phyloP scores from a whole-genome alignment of 1,140 invertebrate genomes.

The Meteorus sp. region DNA sequence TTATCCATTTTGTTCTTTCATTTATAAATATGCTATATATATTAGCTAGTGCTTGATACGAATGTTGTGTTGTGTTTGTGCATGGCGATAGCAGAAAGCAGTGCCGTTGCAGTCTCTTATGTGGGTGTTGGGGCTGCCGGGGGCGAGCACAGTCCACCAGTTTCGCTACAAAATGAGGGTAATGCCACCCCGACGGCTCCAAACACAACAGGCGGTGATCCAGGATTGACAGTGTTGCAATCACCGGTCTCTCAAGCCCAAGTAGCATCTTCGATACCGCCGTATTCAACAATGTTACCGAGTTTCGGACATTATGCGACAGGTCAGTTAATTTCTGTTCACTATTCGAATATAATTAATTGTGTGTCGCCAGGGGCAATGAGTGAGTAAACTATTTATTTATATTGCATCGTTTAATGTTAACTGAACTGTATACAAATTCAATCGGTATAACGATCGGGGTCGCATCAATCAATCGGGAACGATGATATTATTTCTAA shows the following conservation, averaged over 20 bases:
- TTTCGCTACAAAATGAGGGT: slow-evolving; percentile 63
- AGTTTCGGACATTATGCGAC: slow-evolving; percentile 73
- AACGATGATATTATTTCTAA: not conserved
- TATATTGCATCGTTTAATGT: no score
- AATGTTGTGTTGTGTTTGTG: slow-evolving; percentile 59
- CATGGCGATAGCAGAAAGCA: slow-evolving; percentile 51
- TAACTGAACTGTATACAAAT: no score
- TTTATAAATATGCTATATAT: slow-evolving; percentile 27
- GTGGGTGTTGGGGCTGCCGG: slow-evolving; percentile 59
- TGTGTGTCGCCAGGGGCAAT: no score
- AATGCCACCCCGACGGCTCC: slow-evolving; percentile 59
- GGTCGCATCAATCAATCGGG: no score
- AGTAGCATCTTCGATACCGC: slow-evolving; percentile 55
- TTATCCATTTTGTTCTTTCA: no score
- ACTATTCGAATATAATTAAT: slow-evolving; percentile 17
- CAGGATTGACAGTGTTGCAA: slow-evolving; percentile 62
- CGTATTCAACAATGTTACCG: slow-evolving; percentile 68
- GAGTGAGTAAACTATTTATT: no score
- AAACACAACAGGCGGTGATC: slow-evolving; percentile 56
- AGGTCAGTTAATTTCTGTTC: slow-evolving; percentile 61
- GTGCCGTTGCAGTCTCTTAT: slow-evolving; percentile 62
- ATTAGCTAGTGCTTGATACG: slow-evolving; percentile 48
- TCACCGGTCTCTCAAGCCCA: slow-evolving; percentile 59
- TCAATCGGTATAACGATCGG: no score
- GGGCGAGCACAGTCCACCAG: slow-evolving; percentile 63